Conservation (phyloP, 2,888 invertebrate species). For the Nemotelus pantherinus region DNA sequence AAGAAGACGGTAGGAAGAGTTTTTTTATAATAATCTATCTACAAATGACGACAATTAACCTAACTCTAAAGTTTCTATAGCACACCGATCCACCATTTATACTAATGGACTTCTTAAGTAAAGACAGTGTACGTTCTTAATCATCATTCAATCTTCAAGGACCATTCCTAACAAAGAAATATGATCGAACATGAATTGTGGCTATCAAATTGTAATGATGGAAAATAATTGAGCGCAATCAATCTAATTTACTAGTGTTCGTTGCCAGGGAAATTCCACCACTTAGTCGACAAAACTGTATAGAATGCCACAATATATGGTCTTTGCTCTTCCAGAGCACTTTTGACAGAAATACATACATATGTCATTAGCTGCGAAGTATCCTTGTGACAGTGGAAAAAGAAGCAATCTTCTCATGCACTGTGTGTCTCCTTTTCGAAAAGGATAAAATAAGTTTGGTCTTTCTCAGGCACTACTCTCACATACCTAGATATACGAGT, state of each 20-base stretch:
- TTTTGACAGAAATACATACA: neutral
- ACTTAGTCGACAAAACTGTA: neutral
- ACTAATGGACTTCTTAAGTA: too few species aligned
- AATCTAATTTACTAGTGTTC: neutral
- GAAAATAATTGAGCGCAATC: conserved; percentile 16
- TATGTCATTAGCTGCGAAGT: neutral
- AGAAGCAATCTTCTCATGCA: neutral
- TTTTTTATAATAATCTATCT: too few species aligned
- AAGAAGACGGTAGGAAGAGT: too few species aligned
- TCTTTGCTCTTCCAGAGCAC: neutral
- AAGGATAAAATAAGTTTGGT: conserved; percentile 5
- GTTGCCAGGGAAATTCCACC: neutral
- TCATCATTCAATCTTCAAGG: too few species aligned
- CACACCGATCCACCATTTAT: too few species aligned
- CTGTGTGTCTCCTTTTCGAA: neutral
- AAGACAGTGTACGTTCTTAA: too few species aligned
- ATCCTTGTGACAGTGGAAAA: neutral
- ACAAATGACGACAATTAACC: too few species aligned
- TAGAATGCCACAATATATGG: neutral
- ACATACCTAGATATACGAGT: neutral
- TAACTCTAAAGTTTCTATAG: too few species aligned
- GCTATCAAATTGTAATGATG: conserved; percentile 1
- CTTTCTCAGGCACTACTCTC: neutral
- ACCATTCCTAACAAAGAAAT: neutral
- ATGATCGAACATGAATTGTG: neutral